These are phyloP conservation scores for Caenorhabditis brenneri DNA, from an alignment of 1,140 invertebrate genomes.

Conservation along the genomic window DNA sequence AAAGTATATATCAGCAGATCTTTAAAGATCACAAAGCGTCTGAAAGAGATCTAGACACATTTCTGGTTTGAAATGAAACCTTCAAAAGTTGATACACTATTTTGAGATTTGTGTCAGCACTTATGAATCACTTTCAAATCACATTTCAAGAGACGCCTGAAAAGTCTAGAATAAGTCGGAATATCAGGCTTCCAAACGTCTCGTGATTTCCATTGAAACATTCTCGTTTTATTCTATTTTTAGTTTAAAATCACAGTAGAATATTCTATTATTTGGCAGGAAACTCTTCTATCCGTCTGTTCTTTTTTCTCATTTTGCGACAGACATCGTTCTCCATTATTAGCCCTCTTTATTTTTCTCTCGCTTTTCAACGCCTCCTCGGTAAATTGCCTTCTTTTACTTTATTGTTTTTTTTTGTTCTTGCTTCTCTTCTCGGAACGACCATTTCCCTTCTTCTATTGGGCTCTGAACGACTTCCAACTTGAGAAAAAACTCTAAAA, in stretches of 20 bases:
- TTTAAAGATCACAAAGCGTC: no score
- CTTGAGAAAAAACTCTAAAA: not conserved
- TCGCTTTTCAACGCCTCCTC: not conserved
- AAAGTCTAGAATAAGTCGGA: no score
- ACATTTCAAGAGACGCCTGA: no score
- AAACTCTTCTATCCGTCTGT: not conserved
- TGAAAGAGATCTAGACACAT: no score
- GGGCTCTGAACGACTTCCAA: not conserved
- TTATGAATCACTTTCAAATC: no score
- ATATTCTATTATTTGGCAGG: conserved; percentile 13
- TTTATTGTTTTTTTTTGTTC: not conserved
- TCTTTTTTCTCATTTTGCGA: not conserved
- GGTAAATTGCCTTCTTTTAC: not conserved
- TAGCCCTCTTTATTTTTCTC: not conserved
- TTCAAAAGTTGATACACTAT: no score
- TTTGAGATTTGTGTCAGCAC: no score
- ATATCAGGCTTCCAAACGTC: no score
- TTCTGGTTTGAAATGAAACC: no score
- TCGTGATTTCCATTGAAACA: no score
- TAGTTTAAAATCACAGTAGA: not conserved
- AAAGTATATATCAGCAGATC: no score
- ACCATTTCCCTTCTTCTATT: not conserved
- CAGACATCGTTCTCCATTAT: not conserved
- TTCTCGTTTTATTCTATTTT: not conserved
- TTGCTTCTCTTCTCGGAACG: not conserved